phyloP scores from a whole-genome alignment of 1,140 invertebrate genomes.

The Camponotus vicinus region DNA sequence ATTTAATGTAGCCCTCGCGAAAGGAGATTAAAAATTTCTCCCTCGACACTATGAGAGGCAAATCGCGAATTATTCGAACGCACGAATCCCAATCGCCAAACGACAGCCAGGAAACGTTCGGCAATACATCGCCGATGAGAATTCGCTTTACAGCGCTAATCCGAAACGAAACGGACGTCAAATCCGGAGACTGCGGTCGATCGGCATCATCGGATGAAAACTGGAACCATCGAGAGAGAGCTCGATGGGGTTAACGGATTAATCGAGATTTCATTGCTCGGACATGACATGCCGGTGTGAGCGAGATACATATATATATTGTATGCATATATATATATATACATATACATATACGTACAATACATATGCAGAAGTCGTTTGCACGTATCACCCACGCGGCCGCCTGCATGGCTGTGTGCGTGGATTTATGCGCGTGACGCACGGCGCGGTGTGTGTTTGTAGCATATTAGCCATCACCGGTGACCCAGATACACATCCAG shows the following conservation, averaged over 20 bases:
- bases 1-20: not conserved
- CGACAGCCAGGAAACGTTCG: not conserved
- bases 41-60: not conserved
- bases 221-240: not conserved
- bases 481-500: conserved; percentile 51
- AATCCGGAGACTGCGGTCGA: conserved; percentile 25
- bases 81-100: not conserved
- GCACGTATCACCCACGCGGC: conserved; percentile 47
- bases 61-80: conserved; percentile 1
- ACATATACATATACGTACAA: not conserved
- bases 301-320: not conserved
- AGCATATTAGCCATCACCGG: conserved; percentile 9
- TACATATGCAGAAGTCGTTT: conserved; percentile 7
- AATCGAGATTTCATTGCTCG: conserved; percentile 53
- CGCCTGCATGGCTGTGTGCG: not conserved
- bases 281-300: not conserved
- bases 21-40: not conserved
- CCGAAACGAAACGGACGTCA: conserved; percentile 35
- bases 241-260: conserved; percentile 10
- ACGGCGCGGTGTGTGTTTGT: not conserved
- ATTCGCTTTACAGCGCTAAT: conserved; percentile 39
- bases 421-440: conserved; percentile 37
- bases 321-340: too few relatives aligned
- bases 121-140: not conserved
- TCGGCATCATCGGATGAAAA: conserved; percentile 18